Evolutionary conservation across 2,797 vertebrate genomes (phyloP), one percentile per base, ranked within the genome.

Genomic region (Protosalanx chinensis): DNA sequence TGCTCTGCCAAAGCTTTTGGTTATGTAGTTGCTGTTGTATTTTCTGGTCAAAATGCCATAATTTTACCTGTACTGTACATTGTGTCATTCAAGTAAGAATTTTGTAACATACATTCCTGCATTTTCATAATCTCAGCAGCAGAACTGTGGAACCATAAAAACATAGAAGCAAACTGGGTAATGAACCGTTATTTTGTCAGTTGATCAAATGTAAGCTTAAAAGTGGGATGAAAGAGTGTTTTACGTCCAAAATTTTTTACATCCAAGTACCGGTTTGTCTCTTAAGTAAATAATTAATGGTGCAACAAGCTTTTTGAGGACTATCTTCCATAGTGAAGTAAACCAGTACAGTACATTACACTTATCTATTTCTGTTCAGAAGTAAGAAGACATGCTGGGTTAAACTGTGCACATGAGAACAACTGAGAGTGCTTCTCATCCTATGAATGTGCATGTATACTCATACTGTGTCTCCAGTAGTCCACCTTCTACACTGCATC

Each of bases 401-500:
- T 67, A 69, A 46, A 80, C 74, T 49, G 58, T 76, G 37, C 49
- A 23, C 29, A 59, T 67, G 60, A 66, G 37, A 64, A 80, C 57
- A 72, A 72, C 63, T 74, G 67, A 71, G 67, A 59, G 68, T 72
- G 5, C 27, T 74, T 77, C 62, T 61, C 16, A 58, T 20, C 49
- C 15, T 27, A 53, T 67, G 29, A 51, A 15, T 18, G 29, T 67
- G 53, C 32, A 68, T 57, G 67, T 58, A 68, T 58, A 12, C 32
- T n/a, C 18, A n/a, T 66, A 69, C 68, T 33, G 62, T 64, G 73
- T 73, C 71, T 57, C 23, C 23, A 27, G 60, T 60, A 76, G 85
- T 77, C 64, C 20, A 73, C 80, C 18, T 68, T 57, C 29, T 58
- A 35, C 56, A 81, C 49, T 72, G n/a, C 68, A 79, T 79, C 82